These are phyloP conservation scores for Parnassius apollo DNA, from an alignment of 2,888 invertebrate species.

Conservation along the genomic window DNA sequence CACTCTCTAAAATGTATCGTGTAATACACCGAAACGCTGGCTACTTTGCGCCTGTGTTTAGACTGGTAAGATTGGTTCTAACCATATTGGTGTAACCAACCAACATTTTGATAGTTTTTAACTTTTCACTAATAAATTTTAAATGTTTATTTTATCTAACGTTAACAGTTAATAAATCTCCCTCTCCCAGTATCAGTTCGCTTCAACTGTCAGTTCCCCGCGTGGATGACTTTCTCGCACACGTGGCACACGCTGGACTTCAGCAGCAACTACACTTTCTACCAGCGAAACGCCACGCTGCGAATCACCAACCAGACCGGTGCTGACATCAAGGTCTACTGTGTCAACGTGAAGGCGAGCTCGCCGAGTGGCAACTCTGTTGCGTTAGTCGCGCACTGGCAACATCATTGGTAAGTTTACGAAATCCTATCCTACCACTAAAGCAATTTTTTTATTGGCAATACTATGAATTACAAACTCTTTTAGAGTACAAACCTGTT, in stretches of 20 bases:
- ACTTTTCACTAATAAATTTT: too few relatives aligned
- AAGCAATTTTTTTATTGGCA: too few relatives aligned
- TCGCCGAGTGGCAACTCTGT: slow-evolving; percentile 76
- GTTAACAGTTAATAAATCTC: slow-evolving; percentile 14
- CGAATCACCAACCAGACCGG: slow-evolving; percentile 84
- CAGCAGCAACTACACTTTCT: slow-evolving; percentile 91
- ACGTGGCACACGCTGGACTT: slow-evolving; percentile 96
- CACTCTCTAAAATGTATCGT: too few relatives aligned
- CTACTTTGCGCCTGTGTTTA: too few relatives aligned
- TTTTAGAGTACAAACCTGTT: too few relatives aligned
- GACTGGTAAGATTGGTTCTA: too few relatives aligned
- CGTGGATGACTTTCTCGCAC: slow-evolving; percentile 91
- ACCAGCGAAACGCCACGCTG: slow-evolving; percentile 88
- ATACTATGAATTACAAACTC: too few relatives aligned
- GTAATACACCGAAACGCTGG: too few relatives aligned
- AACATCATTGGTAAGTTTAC: slow-evolving; percentile 71
- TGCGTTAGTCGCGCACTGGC: slow-evolving; percentile 80
- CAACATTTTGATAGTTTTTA: too few relatives aligned
- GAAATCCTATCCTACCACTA: neutral
- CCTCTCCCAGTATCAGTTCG: slow-evolving; percentile 83
- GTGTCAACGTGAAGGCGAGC: slow-evolving; percentile 82
- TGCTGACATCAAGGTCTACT: slow-evolving; percentile 84
- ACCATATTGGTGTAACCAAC: too few relatives aligned
- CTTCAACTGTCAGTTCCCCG: slow-evolving; percentile 91
- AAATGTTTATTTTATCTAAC: neutral